phyloP scores from a whole-genome alignment of 2,797 vertebrate genomes.

The Chelon labrosus region DNA sequence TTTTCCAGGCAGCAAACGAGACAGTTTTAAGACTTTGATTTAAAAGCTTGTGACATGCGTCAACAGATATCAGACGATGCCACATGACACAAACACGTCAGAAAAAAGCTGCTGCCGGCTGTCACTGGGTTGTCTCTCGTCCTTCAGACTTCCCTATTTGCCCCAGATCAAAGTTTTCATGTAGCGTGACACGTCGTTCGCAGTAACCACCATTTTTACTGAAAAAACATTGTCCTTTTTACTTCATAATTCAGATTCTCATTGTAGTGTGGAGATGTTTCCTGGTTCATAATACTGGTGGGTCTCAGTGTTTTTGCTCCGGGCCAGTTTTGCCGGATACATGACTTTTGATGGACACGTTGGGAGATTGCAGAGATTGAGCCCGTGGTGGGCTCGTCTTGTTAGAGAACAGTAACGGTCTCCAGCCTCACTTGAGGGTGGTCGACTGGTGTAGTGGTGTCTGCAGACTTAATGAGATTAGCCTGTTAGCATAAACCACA shows the following conservation, averaged over 20 bases:
- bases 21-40: constrained; percentile 21
- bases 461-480: background rate
- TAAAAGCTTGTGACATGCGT: constrained; percentile 40
- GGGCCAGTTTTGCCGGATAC: constrained; percentile 40
- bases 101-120: constrained; percentile 25
- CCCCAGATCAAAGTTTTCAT: background rate
- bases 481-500: background rate
- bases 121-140: constrained; percentile 18
- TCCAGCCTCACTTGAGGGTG: background rate
- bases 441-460: background rate
- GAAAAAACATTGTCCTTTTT: background rate
- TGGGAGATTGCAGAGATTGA: constrained; percentile 56
- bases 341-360: constrained; percentile 50
- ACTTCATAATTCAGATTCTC: background rate
- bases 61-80: constrained; percentile 23
- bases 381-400: constrained; percentile 2
- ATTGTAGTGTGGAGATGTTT: background rate
- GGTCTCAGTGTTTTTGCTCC: constrained; percentile 4
- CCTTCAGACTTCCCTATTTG: constrained; percentile 7
- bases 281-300: too few species aligned
- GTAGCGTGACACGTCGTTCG: background rate
- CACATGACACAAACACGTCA: constrained; percentile 16
- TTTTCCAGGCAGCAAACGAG: background rate
- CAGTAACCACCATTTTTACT: background rate
- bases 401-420: constrained; percentile 8